Base-by-base conservation (phyloP, 2,113 vertebrate species). In the Eudyptes chrysolophus region DNA sequence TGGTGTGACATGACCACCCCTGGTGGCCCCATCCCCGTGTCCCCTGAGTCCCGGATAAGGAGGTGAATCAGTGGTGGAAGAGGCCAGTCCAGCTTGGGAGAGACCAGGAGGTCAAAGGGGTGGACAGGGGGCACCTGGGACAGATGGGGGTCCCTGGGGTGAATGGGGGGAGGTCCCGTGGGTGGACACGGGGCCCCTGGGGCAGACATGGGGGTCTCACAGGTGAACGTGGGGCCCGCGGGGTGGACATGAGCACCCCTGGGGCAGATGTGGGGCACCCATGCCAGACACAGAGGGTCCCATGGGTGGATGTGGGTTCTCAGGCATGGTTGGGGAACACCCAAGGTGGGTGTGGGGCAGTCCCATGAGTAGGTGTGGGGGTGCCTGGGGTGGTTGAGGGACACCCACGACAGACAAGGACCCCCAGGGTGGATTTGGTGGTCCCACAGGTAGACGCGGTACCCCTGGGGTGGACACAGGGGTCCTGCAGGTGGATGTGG, bases 21-120 rank as follows among this genome's bases (percentile, higher is more conserved):
- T 26, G 9, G 64, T 38, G 7, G 19, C 29, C n/a, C 26, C 49
- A 4, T 38, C 13, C 16, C 22, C 18, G 1, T 1, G 9, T 40
- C 51, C 17, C 29, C 16, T 19, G 6, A 49, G 25, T 5, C 10
- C 16, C 8, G 32, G 15, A 10, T 13, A 12, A 62, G 82, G 57
- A 16, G 32, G 25, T 22, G 44, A 42, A 34, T 12, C 34, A 8
- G 11, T 10, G 66, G 22, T 52, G 46, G 55, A 51, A n/a, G 49
- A 55, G 58, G 20, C 5, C 1, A 6, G 19, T 5, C 13, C 20
- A 5, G 16, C 1, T 3, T 38, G 26, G 60, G 8, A 20, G 34
- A 24, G n/a, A 42, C 25, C 26, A 10, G 34, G 8, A 51, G 57
- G 46, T n/a, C 40, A 5, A 5, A 10, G 18, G 42, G 40, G 38